A percentile compares a stretch with the other conserved stretches of the same genome.
phyloP scores from a whole-genome alignment of 2,888 invertebrate species.

The Stegana nigrithorax region DNA sequence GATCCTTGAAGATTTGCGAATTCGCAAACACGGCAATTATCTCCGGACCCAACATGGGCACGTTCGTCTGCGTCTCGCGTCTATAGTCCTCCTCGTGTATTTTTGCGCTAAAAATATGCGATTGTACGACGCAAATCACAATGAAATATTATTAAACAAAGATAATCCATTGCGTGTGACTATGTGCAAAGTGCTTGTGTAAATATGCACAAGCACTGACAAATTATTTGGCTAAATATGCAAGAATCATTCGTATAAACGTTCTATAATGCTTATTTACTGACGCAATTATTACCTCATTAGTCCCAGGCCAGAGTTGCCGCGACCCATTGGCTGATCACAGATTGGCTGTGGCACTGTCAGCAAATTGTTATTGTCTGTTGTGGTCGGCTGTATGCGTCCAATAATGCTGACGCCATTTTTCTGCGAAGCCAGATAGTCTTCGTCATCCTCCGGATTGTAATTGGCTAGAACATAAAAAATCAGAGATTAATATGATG shows the following conservation, averaged over 20 bases:
- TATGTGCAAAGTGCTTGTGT: neutral
- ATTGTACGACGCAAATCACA: no score
- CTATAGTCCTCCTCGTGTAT: conserved; percentile 68
- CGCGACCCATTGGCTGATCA: conserved; percentile 62
- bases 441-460: conserved; percentile 69
- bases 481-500: neutral
- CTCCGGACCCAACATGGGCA: conserved; percentile 68
- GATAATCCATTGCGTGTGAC: no score
- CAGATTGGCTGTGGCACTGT: conserved; percentile 62
- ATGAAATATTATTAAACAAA: conserved; percentile 8
- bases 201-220: conserved; percentile 4
- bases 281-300: conserved; percentile 52
- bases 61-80: conserved; percentile 68
- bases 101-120: conserved; percentile 57
- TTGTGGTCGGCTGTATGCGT: conserved; percentile 45
- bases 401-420: conserved; percentile 56
- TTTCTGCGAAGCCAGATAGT: conserved; percentile 58
- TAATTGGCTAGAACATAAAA: conserved; percentile 62
- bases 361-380: conserved; percentile 63
- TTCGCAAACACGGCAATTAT: conserved; percentile 68
- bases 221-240: conserved; percentile 15
- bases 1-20: conserved; percentile 69
- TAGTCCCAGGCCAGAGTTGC: conserved; percentile 43
- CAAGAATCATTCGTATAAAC: conserved; percentile 25
- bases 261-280: conserved; percentile 7